These are phyloP conservation scores for Chelonus insularis DNA, from an alignment of 1,140 invertebrate genomes.

Conservation along the genomic window DNA sequence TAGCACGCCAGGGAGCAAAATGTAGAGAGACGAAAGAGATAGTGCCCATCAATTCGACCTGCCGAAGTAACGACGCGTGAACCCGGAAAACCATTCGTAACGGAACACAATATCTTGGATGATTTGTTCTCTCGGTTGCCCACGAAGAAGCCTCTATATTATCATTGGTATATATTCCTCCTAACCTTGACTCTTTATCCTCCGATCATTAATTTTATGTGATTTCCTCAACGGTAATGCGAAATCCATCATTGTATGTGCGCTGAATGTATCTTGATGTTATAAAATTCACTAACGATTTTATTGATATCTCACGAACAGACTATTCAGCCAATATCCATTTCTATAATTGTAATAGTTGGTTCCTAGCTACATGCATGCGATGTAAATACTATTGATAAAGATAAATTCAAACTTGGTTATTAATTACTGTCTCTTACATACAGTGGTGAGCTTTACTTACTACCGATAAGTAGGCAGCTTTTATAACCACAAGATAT, in stretches of 20 bases:
- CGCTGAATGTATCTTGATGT: constrained; percentile 7
- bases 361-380: too few species aligned
- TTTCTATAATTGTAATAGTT: not conserved
- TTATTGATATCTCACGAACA: not conserved
- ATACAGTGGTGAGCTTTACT: constrained; percentile 20
- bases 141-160: not conserved
- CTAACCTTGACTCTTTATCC: constrained; percentile 2
- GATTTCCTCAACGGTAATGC: constrained; percentile 28
- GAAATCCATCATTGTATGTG: constrained; percentile 35
- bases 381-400: too few species aligned
- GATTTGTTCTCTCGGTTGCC: constrained; percentile 14
- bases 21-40: constrained; percentile 6
- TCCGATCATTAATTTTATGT: constrained; percentile 40
- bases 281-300: not conserved
- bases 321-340: not conserved
- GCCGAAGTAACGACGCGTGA: constrained; percentile 37
- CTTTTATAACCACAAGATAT: not conserved
- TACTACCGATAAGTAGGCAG: constrained; percentile 23
- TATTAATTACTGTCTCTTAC: constrained; percentile 39
- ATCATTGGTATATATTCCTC: not conserved
- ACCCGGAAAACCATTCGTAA: constrained; percentile 38
- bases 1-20: constrained; percentile 2
- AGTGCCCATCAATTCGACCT: constrained; percentile 27
- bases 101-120: constrained; percentile 30
- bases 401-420: constrained; percentile 15